phyloP scores from a whole-genome alignment of 2,797 vertebrate species.

The Paedocypris micromegethes region DNA sequence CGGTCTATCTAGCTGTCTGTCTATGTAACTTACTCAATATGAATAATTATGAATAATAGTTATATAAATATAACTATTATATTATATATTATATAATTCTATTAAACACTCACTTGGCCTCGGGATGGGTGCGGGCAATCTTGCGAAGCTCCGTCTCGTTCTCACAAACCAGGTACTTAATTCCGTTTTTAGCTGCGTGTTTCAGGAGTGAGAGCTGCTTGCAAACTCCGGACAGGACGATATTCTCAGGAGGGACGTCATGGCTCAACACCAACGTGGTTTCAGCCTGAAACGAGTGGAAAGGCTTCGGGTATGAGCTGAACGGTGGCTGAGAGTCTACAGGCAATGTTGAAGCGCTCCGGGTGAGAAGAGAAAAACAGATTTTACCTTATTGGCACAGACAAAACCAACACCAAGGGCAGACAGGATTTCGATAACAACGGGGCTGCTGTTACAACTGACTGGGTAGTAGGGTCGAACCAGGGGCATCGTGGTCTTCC shows the following conservation, averaged over 20 bases:
- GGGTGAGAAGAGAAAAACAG: not conserved
- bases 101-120: conserved; percentile 78
- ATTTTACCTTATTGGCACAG: conserved; percentile 87
- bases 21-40: no score
- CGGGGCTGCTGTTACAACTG: conserved; percentile 87
- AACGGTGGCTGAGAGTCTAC: conserved; percentile 11
- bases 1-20: no score
- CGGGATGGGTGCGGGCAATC: conserved; percentile 86
- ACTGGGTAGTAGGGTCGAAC: conserved; percentile 91
- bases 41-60: no score
- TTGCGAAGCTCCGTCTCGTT: conserved; percentile 89
- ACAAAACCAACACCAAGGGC: conserved; percentile 89
- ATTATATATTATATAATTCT: not conserved
- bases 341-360: conserved; percentile 11
- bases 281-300: conserved; percentile 72
- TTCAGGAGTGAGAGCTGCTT: conserved; percentile 95
- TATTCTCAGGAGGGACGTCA: conserved; percentile 86
- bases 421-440: conserved; percentile 87
- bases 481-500: conserved; percentile 80
- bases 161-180: conserved; percentile 89
- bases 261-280: conserved; percentile 83
- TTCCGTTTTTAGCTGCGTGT: conserved; percentile 85
- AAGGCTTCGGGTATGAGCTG: not conserved
- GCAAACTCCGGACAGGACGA: conserved; percentile 88
- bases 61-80: no score